phyloP scores from a whole-genome alignment of 2,888 invertebrate species.

The Zaprionus obscuricornis region DNA sequence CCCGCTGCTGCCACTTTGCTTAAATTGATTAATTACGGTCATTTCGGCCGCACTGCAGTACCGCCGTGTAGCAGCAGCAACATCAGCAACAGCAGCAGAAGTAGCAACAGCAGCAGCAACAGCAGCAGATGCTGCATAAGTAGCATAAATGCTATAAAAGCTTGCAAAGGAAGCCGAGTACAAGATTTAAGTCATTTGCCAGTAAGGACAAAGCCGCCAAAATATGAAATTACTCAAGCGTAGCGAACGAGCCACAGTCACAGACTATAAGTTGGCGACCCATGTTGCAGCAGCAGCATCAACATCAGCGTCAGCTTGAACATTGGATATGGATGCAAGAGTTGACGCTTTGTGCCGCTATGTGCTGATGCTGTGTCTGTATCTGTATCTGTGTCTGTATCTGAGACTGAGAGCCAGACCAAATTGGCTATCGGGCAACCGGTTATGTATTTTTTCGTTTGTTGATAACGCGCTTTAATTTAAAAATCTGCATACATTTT shows the following conservation, averaged over 20 bases:
- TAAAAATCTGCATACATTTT: conserved; percentile 75
- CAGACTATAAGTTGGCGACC: conserved; percentile 3
- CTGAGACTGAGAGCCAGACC: conserved; percentile 46
- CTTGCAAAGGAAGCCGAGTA: conserved; percentile 50
- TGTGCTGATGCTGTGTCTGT: too few relatives aligned
- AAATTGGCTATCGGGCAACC: conserved; percentile 67
- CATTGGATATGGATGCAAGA: too few relatives aligned
- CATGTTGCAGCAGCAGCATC: conserved; percentile 23
- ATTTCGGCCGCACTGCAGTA: conserved; percentile 48
- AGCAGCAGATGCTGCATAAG: conserved; percentile 58
- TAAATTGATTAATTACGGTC: conserved; percentile 79
- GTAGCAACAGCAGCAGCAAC: conserved; percentile 10
- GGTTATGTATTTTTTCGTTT: conserved; percentile 47
- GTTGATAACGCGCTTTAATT: conserved; percentile 71
- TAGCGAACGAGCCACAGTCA: conserved; percentile 46
- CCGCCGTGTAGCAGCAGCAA: conserved; percentile 11
- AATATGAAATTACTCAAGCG: conserved; percentile 73
- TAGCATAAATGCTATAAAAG: conserved; percentile 72
- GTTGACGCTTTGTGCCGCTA: conserved; percentile 52
- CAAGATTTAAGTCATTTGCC: conserved; percentile 66
- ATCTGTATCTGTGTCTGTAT: too few relatives aligned
- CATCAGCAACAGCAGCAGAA: conserved; percentile 1
- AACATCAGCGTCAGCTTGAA: conserved; percentile 1
- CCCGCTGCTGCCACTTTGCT: conserved; percentile 65
- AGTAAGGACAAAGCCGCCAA: conserved; percentile 73